Evolutionary conservation across 92 coral and sea anemone genomes (phyloP).

Genomic region (Umimayanthus chanpuru): DNA sequence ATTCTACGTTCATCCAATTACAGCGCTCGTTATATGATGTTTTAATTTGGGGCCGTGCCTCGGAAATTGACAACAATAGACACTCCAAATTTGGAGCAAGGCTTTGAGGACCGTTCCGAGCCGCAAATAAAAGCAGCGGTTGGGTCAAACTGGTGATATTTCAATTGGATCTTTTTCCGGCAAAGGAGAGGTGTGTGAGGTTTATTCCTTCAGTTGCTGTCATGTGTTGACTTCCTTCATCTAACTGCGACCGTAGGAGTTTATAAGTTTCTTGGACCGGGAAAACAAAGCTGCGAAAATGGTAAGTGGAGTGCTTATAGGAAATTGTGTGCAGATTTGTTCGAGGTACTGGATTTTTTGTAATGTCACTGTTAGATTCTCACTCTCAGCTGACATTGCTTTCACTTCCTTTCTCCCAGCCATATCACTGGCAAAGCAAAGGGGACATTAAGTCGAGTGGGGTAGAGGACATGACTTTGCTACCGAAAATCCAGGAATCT

Average conservation of each 20-base stretch:
- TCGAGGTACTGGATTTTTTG: not conserved
- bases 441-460: constrained; percentile 98
- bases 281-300: not conserved
- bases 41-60: constrained; percentile 33
- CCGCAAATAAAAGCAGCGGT: constrained; percentile 44
- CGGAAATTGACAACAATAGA: constrained; percentile 36
- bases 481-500: constrained; percentile 97
- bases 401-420: constrained; percentile 53
- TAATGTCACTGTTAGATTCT: not conserved
- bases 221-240: constrained; percentile 16
- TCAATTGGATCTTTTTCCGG: constrained; percentile 35
- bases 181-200: not conserved
- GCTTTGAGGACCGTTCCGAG: constrained; percentile 5
- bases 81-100: constrained; percentile 36
- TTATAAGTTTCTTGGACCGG: not conserved
- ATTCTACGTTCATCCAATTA: not conserved
- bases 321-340: not conserved
- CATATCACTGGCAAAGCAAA: constrained; percentile 99
- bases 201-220: not conserved
- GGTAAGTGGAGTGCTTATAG: constrained; percentile 4
- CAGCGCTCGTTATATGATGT: not conserved
- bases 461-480: constrained; percentile 97
- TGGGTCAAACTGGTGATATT: constrained; percentile 19
- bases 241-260: not conserved
- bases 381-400: constrained; percentile 27